These are phyloP conservation scores for Cherax destructor DNA, from an alignment of 1,140 invertebrate species.

Conservation along the genomic window DNA sequence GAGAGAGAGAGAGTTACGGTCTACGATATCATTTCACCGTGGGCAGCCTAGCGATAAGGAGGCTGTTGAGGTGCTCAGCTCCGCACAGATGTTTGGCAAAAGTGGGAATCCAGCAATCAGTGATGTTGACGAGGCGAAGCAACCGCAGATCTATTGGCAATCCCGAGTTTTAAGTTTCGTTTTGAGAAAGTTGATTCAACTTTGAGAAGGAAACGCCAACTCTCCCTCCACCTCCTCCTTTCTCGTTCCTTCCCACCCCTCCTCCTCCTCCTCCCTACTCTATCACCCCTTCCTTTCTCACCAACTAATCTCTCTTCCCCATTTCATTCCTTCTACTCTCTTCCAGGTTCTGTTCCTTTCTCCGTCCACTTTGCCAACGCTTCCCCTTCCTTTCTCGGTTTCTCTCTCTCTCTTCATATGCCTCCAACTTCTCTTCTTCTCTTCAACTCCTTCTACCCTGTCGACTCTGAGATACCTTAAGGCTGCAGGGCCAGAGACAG, in stretches of 20 bases:
- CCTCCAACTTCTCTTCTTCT: no score
- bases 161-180: constrained; percentile 12
- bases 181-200: not conserved
- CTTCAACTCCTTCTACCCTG: not conserved
- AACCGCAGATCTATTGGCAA: not conserved
- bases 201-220: not conserved
- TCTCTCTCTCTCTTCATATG: no score
- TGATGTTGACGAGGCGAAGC: not conserved
- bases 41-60: no score
- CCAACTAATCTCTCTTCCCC: no score
- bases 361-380: no score
- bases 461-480: not conserved
- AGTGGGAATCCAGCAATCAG: not conserved
- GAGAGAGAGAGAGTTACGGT: no score
- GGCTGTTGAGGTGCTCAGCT: not conserved
- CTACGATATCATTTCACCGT: no score
- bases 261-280: not conserved
- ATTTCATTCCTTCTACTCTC: not conserved
- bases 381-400: no score
- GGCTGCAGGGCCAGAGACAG: not conserved
- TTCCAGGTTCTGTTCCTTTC: no score
- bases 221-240: not conserved
- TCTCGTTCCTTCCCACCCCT: not conserved
- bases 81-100: not conserved
- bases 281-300: not conserved